Evolutionary conservation across 2,113 vertebrate species (phyloP), one percentile per base, ranked within the genome.

Genomic region (Sprattus sprattus): DNA sequence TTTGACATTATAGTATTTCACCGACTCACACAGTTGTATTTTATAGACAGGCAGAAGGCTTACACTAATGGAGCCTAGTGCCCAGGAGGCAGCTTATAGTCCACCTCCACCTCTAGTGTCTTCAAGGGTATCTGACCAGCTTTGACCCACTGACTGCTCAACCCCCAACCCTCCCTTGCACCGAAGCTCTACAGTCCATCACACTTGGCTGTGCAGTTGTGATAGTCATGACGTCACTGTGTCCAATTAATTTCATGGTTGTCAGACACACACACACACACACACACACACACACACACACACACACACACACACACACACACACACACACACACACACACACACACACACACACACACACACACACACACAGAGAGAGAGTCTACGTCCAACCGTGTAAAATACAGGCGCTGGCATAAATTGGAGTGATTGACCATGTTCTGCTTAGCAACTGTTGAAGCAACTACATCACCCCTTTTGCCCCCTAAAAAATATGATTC

Each of bases 401-500:
- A 39, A 39, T 75, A 71, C 2, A 11, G 28, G 39, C 4, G 67
- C 67, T 75, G 67, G 28, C 67, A 75, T 28, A 32, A 75, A 39
- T 39, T 75, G 13, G 67, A 75, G 10, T 39, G 67, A 75, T 75
- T 75, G 67, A 39, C 28, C 11, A 11, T 32, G 11, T 75, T 75
- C 67, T 75, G 28, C 67, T 39, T 39, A 75, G 28, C 28, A 75
- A 75, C 28, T 87, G 84, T 49, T 86, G 50, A 54, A 85, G 46
- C 78, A 83, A 83, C 47, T 39, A 84, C 81, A 67, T 84, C 67
- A 84, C 80, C 46, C 71, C 81, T 83, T 54, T 84, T 81, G 82
- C 82, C 78, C 82, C 71, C 83, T 0, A 11, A 3, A 75, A 75
- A 75, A 75, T 75, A 75, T 75, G 28, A 75, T 39, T 75, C 67